Conservation (phyloP, 92 coral and sea anemone species). For the Umimayanthus chanpuru region DNA sequence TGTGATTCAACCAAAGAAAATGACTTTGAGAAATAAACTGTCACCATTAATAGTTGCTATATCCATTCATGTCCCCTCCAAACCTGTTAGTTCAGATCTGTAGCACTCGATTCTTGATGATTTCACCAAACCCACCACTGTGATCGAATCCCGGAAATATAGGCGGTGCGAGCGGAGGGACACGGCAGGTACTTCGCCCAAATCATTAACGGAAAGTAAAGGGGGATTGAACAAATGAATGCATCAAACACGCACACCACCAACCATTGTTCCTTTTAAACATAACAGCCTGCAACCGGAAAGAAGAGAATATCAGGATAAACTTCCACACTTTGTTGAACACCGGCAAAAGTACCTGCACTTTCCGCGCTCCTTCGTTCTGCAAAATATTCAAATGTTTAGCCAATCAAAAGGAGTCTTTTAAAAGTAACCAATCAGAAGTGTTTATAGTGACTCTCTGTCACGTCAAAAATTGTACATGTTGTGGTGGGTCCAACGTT, state of each 20-base stretch:
- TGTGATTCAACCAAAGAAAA: background rate
- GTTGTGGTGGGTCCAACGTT: too few relatives aligned
- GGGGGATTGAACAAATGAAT: background rate
- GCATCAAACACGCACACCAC: background rate
- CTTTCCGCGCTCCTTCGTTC: background rate
- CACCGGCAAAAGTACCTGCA: background rate
- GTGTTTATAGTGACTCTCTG: background rate
- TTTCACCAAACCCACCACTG: background rate
- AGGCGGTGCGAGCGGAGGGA: background rate
- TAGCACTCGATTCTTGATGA: too few relatives aligned
- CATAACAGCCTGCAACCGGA: slow-evolving; percentile 24
- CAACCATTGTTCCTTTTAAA: slow-evolving; percentile 1
- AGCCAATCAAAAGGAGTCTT: slow-evolving; percentile 15
- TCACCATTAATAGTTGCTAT: background rate
- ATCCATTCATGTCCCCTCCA: background rate
- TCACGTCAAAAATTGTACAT: background rate
- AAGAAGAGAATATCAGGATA: background rate
- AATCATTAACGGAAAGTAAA: background rate
- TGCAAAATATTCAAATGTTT: background rate
- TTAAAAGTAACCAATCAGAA: slow-evolving; percentile 11
- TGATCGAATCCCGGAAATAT: background rate
- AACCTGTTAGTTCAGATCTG: background rate
- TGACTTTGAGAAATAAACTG: background rate
- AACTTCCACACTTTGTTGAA: background rate
- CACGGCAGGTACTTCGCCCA: background rate